A percentile compares a stretch with the other conserved stretches of the same genome.
phyloP scores from a whole-genome alignment of 2,888 invertebrate genomes.

The Tetragonula carbonaria region DNA sequence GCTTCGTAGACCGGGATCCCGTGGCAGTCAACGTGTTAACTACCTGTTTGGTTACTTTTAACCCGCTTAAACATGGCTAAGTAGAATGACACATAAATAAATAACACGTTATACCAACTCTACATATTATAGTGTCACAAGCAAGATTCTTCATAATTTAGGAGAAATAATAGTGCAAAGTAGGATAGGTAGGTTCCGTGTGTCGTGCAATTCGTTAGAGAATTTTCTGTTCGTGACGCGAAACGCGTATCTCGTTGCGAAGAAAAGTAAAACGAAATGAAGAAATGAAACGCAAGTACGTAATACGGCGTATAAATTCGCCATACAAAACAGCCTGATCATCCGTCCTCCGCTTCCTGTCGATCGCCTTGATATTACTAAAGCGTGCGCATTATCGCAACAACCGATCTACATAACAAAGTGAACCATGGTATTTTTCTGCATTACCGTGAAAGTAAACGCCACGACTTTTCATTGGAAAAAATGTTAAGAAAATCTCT shows the following conservation, averaged over 20 bases:
- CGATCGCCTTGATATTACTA: constrained; percentile 60
- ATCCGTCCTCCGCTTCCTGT: constrained; percentile 45
- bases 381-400: constrained; percentile 64
- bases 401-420: constrained; percentile 40
- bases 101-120: neutral
- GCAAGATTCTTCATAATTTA: neutral
- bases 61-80: neutral
- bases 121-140: neutral
- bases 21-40: neutral
- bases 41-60: neutral
- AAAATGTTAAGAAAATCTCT: neutral
- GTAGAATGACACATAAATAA: neutral
- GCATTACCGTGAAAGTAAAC: constrained; percentile 19
- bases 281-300: neutral
- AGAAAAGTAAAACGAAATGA: neutral
- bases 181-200: neutral
- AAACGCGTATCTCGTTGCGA: neutral
- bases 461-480: neutral
- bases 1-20: too few relatives aligned
- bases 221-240: constrained; percentile 4
- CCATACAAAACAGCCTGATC: constrained; percentile 35
- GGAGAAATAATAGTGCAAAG: neutral
- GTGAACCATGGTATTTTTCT: constrained; percentile 42
- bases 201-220: neutral
- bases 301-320: constrained; percentile 17